Evolutionary conservation across 2,888 invertebrate genomes (phyloP), one percentile per base, ranked within the genome.

Genomic region (Diaprepes abbreviatus): DNA sequence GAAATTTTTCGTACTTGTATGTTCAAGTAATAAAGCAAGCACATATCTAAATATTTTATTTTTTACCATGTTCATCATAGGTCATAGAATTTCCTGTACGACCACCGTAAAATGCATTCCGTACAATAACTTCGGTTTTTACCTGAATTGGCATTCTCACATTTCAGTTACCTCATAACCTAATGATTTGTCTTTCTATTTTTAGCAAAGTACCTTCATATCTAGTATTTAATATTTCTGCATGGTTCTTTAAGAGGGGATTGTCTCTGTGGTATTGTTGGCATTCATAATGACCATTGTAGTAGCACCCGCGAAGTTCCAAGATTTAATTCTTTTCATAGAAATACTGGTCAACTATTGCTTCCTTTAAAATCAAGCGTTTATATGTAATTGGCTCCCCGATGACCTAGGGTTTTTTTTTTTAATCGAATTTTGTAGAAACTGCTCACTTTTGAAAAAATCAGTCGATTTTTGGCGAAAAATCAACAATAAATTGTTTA

Each of bases 1-100:
- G 62, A 74, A n/a, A n/a, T n/a, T n/a, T n/a, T n/a, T n/a, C n/a
- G n/a, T n/a, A n/a, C n/a, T n/a, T n/a, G n/a, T n/a, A 78, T 6
- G 78, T 73, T 33, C 52, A 80, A 0, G 80, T 24, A n/a, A n/a
- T 68, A 62, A n/a, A 66, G 40, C 2, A 73, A 75, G 71, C 78
- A 76, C 1, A 79, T 73, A 62, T 78, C 76, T 0, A 74, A 17
- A 62, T 79, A 78, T 6, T 66, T 69, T 5, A 79, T 78, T 70
- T 77, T 67, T 63, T 73, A 7, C 52, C 63, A 1, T 38, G 21
- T 28, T 19, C 35, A 9, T 4, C 28, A 67, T 64, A 28, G 68
- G 69, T n/a, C n/a, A n/a, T n/a, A n/a, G n/a, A n/a, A n/a, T n/a
- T n/a, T n/a, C n/a, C n/a, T n/a, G n/a, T n/a, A n/a, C n/a, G n/a